A percentile compares a stretch with the other conserved stretches of the same genome.
Evolutionary conservation across 2,888 invertebrate genomes (phyloP).

Genomic region (Ellobium chinense): DNA sequence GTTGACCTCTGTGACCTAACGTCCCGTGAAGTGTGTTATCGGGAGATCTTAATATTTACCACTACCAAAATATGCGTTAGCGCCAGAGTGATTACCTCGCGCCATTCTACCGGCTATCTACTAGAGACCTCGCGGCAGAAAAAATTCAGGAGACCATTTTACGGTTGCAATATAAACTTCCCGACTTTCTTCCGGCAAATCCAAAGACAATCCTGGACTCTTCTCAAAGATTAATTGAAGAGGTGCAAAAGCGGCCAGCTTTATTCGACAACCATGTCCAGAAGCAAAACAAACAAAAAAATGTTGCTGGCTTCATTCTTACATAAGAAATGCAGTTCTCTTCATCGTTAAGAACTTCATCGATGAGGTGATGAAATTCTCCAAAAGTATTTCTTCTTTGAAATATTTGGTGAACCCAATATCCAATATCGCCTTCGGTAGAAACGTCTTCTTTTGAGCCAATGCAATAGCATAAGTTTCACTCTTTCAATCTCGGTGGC

Average conservation of each 20-base stretch:
- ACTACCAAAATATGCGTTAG: background rate
- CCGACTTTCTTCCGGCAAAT: background rate
- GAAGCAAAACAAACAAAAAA: background rate
- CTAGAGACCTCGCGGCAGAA: background rate
- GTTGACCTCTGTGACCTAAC: background rate
- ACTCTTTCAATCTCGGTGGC: background rate
- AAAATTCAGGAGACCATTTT: background rate
- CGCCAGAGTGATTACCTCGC: background rate
- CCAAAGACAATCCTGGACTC: background rate
- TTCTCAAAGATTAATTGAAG: background rate
- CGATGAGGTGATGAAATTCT: too few relatives aligned
- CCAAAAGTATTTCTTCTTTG: too few relatives aligned
- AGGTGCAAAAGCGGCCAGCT: background rate
- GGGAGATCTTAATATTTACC: background rate
- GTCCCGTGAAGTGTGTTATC: background rate
- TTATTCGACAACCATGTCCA: background rate
- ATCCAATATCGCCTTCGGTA: too few relatives aligned
- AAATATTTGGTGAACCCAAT: too few relatives aligned
- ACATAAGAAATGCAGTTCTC: too few relatives aligned
- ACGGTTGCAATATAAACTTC: background rate
- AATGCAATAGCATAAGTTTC: background rate
- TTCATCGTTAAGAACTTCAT: too few relatives aligned
- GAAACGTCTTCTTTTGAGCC: too few relatives aligned
- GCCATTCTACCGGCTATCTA: background rate
- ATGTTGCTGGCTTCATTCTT: too few relatives aligned